Conservation (phyloP, 2,797 vertebrate species). For the Champsocephalus esox region DNA sequence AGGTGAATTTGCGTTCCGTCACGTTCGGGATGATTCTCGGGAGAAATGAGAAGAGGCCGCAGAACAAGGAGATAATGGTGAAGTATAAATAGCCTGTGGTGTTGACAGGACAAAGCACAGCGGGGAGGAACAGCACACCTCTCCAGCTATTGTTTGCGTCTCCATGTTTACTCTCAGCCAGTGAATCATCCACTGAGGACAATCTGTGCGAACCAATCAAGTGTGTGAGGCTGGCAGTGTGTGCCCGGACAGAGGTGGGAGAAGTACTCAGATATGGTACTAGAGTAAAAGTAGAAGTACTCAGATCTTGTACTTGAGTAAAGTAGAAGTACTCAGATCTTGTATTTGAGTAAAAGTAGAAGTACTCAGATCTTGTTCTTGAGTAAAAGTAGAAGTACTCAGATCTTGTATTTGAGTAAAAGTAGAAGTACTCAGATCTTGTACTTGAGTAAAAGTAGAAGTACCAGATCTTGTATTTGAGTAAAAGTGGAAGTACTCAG, state of each 20-base stretch:
- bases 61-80: constrained; percentile 61
- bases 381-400: too few species aligned
- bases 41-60: constrained; percentile 41
- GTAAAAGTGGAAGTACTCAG: too few species aligned
- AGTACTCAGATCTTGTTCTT: too few species aligned
- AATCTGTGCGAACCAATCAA: constrained; percentile 51
- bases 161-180: constrained; percentile 46
- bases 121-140: constrained; percentile 54
- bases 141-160: constrained; percentile 62
- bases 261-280: too few species aligned
- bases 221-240: constrained; percentile 44
- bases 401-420: too few species aligned
- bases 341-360: too few species aligned
- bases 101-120: constrained; percentile 63
- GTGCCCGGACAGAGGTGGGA: background rate
- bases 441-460: too few species aligned
- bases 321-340: too few species aligned
- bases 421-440: too few species aligned
- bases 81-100: constrained; percentile 73
- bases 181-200: constrained; percentile 60
- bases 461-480: too few species aligned
- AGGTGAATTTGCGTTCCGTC: background rate
- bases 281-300: too few species aligned
- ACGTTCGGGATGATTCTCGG: constrained; percentile 21
- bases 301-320: too few species aligned